Evolutionary conservation across 2,113 vertebrate species (phyloP).

Genomic region (Pitta sordida): DNA sequence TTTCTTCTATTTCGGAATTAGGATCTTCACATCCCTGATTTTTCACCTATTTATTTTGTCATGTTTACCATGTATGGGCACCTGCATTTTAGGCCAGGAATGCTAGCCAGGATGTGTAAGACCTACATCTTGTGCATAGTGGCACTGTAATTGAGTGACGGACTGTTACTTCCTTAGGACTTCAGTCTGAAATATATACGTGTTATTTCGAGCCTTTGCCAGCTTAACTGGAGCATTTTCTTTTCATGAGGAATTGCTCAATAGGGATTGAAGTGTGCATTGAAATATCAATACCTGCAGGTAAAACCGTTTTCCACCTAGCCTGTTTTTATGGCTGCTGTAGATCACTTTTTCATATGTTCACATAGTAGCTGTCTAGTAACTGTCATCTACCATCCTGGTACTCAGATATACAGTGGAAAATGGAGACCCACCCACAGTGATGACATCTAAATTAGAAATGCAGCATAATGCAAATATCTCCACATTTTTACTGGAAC

Average conservation of each 20-base stretch:
- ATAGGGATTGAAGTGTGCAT: not conserved
- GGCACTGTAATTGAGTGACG: not conserved
- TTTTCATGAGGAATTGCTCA: not conserved
- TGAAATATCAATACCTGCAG: not conserved
- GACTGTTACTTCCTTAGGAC: not conserved
- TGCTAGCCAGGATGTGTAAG: not conserved
- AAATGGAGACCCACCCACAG: not conserved
- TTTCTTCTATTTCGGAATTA: not conserved
- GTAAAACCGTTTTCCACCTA: not conserved
- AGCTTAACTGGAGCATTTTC: not conserved
- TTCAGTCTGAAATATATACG: not conserved
- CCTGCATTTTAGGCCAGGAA: not conserved
- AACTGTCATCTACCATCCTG: not conserved
- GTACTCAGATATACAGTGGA: not conserved
- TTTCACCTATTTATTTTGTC: not conserved
- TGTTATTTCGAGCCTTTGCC: not conserved
- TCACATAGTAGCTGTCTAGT: not conserved
- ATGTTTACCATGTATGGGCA: not conserved
- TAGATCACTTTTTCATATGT: not conserved
- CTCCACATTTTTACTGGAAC: not conserved
- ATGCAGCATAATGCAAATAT: not conserved
- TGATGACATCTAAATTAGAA: constrained; percentile 11
- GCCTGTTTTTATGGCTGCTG: not conserved
- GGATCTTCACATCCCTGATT: not conserved
- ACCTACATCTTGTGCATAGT: not conserved